Evolutionary conservation across 2,797 vertebrate genomes (phyloP).

Genomic region (Siniperca undulata): DNA sequence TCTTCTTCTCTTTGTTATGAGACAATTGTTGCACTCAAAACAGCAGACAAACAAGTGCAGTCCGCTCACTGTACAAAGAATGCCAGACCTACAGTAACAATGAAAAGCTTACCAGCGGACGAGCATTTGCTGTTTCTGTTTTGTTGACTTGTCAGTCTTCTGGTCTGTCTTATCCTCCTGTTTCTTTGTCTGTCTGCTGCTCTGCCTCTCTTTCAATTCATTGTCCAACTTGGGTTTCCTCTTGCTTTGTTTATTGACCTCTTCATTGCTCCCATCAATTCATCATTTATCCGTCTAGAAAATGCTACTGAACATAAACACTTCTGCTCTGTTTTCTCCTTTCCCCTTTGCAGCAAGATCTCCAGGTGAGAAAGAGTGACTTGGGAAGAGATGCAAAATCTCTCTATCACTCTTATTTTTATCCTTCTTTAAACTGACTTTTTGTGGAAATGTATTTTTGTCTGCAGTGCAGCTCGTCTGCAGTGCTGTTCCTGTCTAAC

Average conservation of each 20-base stretch:
- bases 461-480: conserved; percentile 55
- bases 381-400: conserved; percentile 60
- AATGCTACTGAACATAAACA: background rate
- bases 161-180: conserved; percentile 32
- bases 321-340: conserved; percentile 58
- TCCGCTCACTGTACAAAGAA: conserved; percentile 46
- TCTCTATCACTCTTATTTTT: conserved; percentile 58
- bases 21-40: conserved; percentile 34
- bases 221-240: conserved; percentile 34
- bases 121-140: conserved; percentile 71
- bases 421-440: conserved; percentile 29
- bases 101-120: conserved; percentile 29
- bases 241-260: conserved; percentile 39
- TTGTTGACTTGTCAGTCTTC: conserved; percentile 35
- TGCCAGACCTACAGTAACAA: conserved; percentile 12
- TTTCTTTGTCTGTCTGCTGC: conserved; percentile 38
- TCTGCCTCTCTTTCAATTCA: conserved; percentile 33
- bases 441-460: conserved; percentile 46
- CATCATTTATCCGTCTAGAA: conserved; percentile 33
- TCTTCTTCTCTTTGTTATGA: conserved; percentile 1
- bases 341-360: conserved; percentile 81
- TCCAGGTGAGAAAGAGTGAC: conserved; percentile 82
- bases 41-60: conserved; percentile 69
- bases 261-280: conserved; percentile 29
- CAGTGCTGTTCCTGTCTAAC: conserved; percentile 69